Percentiles rank a stretch among this genome's conserved stretches.
Evolutionary conservation across 2,888 invertebrate genomes (phyloP).

Genomic region (Ochropleura leucogaster): DNA sequence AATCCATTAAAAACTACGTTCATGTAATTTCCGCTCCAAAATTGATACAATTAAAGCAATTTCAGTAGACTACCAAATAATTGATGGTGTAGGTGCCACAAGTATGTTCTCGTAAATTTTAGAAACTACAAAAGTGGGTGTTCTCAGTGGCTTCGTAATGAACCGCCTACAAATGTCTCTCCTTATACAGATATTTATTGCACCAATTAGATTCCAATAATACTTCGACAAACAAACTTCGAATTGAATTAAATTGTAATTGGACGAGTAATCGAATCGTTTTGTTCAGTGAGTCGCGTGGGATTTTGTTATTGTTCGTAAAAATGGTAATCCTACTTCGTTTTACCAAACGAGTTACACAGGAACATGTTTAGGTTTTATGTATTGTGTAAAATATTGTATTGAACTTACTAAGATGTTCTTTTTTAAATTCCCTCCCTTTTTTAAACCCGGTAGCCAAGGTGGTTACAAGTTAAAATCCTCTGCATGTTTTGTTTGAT

Average conservation of each 20-base stretch:
- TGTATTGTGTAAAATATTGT: conserved; percentile 4
- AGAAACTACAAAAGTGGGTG: conserved; percentile 35
- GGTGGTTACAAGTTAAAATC: neutral
- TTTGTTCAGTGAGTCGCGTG: conserved; percentile 46
- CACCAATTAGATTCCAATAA: conserved; percentile 56
- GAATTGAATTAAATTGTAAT: conserved; percentile 62
- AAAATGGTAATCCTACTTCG: conserved; percentile 40
- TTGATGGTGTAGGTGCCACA: conserved; percentile 32
- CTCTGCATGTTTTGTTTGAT: neutral
- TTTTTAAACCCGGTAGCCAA: too few species aligned
- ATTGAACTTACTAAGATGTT: too few species aligned
- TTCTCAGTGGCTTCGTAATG: conserved; percentile 37
- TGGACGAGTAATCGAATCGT: conserved; percentile 52
- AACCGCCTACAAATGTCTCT: conserved; percentile 54
- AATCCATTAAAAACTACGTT: neutral
- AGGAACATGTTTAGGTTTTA: neutral
- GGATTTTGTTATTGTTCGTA: conserved; percentile 37
- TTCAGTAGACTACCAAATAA: conserved; percentile 43
- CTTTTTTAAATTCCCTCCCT: neutral
- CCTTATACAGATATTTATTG: conserved; percentile 61
- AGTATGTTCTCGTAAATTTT: conserved; percentile 22
- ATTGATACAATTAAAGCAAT: conserved; percentile 39
- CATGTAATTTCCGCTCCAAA: conserved; percentile 14
- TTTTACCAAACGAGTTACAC: conserved; percentile 9
- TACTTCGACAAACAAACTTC: conserved; percentile 42